Evolutionary conservation across 2,888 invertebrate species (phyloP), one percentile per base, ranked within the genome.

Genomic region (Biston betularia): DNA sequence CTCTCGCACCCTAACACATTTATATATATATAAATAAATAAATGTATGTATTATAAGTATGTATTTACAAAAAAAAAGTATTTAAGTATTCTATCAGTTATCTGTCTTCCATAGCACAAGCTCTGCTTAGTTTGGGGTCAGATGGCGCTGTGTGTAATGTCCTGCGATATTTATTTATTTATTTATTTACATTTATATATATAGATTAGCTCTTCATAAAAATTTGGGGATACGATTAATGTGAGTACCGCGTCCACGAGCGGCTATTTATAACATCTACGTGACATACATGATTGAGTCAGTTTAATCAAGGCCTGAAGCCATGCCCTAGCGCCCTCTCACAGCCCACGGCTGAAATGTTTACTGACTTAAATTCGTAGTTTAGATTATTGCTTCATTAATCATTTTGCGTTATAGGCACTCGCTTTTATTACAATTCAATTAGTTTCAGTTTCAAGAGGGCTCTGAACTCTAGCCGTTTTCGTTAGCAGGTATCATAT

Each of bases 271-370:
- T 49, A 33, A 2, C 56, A 63, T 35, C 49, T 50, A 42, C 11
- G 34, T 33, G 53, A 33, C 24, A 50, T 49, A 48, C 50, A 35
- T 58, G 53, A 54, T 58, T 48, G 48, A 53, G 35, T 58, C 33
- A 52, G 46, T 45, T 58, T 58, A 64, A 64, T 64, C 64, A 64
- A 58, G 64, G 15, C 34, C 58, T 14, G 64, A 38, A 63, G 45
- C 64, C 64, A 53, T 64, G 64, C 15, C 12, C 15, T 1, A 77
- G 35, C 7, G 85, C 81, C 58, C 79, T 79, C 64, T 15, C 15
- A 53, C 54, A 9, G 44, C 12, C 44, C 44, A 44, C n/a, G 44
- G 44, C 2, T 38, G 52, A 53, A 50, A 35, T 53, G 38, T 53
- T 53, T 38, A 15, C 15, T 38, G 10, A 38, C 38, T 53, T 38